Base-by-base conservation (phyloP, 2,888 invertebrate species). In the Crepidodera aurea region DNA sequence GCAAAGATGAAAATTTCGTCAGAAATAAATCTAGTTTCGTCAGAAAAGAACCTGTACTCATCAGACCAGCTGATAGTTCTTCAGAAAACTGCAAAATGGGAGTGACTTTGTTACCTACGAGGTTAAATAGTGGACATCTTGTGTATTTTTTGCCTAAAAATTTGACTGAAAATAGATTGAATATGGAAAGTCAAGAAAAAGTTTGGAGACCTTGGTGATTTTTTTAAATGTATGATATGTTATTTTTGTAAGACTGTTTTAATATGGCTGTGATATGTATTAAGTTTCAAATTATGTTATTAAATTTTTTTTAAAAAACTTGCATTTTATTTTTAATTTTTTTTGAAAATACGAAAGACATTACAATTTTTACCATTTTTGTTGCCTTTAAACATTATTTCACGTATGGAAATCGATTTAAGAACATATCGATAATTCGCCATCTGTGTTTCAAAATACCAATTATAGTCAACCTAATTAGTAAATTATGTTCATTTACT, bases 141-240 rank as follows among this genome's bases (percentile, higher is more conserved):
- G 81, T 82, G 16, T 82, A 82, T 65, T 77, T 82, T 27, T 70
- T 82, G 57, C 81, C 80, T 1, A 68, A 74, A 1, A 71, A 67
- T 59, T 56, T 69, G 13, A 27, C 54, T 10, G 40, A 48, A 13
- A 15, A 27, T 15, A 18, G 18, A 19, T 15, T 27, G 10, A 48
- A 40, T 32, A 25, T 32, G 42, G 37, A 67, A 51, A 65, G 63
- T 29, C 58, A 66, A n/a, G 73, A 75, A 42, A 73, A 70, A 48
- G 77, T 80, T 27, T 80, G 80, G 80, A 73, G 80, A 51, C 80
- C 80, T 22, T 80, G 80, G 80, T 79, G 72, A 77, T 55, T 58
- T 57, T 64, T 64, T 34, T 61, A 54, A 29, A 61, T 61, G 32
- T 50, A 15, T 59, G 12, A 48, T 55, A 32, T 40, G 32, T 27